Base-by-base conservation (phyloP, 2,888 invertebrate genomes). In the Platynereis dumerilii region DNA sequence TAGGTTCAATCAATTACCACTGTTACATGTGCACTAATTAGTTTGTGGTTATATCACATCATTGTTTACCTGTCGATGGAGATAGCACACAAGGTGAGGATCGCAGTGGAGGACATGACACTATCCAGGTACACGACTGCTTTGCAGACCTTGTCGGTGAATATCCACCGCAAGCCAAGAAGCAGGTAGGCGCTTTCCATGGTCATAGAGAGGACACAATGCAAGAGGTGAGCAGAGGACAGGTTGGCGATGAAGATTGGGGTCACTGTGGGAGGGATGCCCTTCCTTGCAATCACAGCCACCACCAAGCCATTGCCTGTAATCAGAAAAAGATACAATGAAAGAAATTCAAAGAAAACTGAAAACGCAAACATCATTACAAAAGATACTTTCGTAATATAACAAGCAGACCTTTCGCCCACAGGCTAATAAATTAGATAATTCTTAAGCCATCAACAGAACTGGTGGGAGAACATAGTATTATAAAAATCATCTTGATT, bases 51-150 rank as follows among this genome's bases (percentile, higher is more conserved):
- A n/a, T n/a, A n/a, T n/a, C n/a, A n/a, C n/a, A n/a, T n/a, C n/a
- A 24, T 24, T 2, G 24, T 52, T 34, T 34, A 64, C 64, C 64
- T 58, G 15, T 64, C 64, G n/a, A 64, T 53, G 44, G 64, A 58
- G 5, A 64, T 64, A 27, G 45, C 58, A 24, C 28, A 48, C n/a
- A 59, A 55, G 20, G 58, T 64, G n/a, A 53, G 7, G 15, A 64
- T 34, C 17, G 52, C 59, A 10, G 52, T 34, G 1, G 64, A 24
- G 2, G 58, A 22, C 26, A 64, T 15, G 22, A 56, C 54, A 28
- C 12, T 17, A 34, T 53, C 17, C 12, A 64, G 34, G 59, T 58
- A 64, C 2, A 28, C 17, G 20, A 44, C n/a, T 7, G 58, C 17
- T 39, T 53, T 58, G 39, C 64, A 64, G 5, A 53, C n/a, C 15